Conservation (phyloP, 2,797 vertebrate genomes). For the Cryptoprocta ferox region DNA sequence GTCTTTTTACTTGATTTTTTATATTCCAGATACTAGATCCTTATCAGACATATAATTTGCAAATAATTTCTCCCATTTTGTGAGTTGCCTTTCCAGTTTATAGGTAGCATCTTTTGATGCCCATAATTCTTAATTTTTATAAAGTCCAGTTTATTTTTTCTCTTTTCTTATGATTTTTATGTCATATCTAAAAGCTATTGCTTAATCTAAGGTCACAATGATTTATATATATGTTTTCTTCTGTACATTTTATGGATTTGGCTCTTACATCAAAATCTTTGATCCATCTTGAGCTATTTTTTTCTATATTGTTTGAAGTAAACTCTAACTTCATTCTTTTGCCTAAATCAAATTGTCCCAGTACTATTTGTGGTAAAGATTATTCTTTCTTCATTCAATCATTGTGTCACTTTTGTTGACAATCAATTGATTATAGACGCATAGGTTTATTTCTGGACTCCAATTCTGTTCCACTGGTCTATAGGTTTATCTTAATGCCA, state of each 20-base stretch:
- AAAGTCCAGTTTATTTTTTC: neutral
- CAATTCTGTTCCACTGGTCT: neutral
- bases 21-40: neutral
- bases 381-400: neutral
- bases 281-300: neutral
- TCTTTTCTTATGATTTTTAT: neutral
- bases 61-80: neutral
- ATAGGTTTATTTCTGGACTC: neutral
- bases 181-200: neutral
- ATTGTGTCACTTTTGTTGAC: neutral
- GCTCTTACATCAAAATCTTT: neutral
- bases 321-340: neutral
- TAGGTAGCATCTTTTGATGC: neutral
- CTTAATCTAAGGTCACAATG: neutral
- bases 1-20: neutral
- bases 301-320: neutral
- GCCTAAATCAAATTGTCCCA: neutral
- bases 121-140: neutral
- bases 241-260: neutral
- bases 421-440: neutral
- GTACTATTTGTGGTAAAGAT: neutral
- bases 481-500: neutral
- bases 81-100: neutral
- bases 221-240: neutral
- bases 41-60: neutral